Evolutionary conservation across 2,888 invertebrate species (phyloP), one percentile per base, ranked within the genome.

Genomic region (Leptura quadrifasciata): DNA sequence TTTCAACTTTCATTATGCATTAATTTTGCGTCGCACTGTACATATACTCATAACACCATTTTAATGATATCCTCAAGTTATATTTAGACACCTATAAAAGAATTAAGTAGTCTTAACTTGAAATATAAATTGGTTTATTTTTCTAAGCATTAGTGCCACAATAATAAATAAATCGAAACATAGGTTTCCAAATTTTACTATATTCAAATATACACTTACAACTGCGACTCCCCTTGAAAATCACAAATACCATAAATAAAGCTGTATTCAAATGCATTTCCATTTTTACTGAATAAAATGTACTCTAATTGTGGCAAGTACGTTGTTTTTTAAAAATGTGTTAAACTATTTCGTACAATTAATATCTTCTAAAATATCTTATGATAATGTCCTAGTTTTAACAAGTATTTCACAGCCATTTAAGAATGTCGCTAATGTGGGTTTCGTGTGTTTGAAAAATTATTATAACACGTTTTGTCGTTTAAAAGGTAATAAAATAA

Each of bases 131-230:
- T 31, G 6, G 27, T 31, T 31, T 31, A 31, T 31, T 31, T 5
- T 31, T 2, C 27, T 31, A 31, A 6, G 27, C 27, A 31, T 31
- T 31, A 31, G 27, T 31, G 27, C 27, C 27, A 6, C 27, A 31
- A 31, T 31, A 31, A 31, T 31, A 31, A 31, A 31, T 31, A 31
- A 31, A 31, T 31, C 6, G 8, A 31, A 31, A 31, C 8, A 31
- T 6, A 2, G 27, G 8, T 31, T 31, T 31, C 8, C 6, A 5
- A 31, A 31, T 31, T 31, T 31, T 31, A 31, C 27, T 5, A 4
- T 31, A 8, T 31, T 60, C 12, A 60, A 17, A 24, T 63, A 35
- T 63, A 63, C n/a, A n/a, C 63, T 63, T 17, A 63, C 63, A 63
- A 18, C 63, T 10, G 20, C 39, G 39, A 9, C 39, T 39, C 35